These are phyloP conservation scores for Cryptomyrus ogoouensis DNA, from an alignment of 2,113 vertebrate species.

Conservation along the genomic window DNA sequence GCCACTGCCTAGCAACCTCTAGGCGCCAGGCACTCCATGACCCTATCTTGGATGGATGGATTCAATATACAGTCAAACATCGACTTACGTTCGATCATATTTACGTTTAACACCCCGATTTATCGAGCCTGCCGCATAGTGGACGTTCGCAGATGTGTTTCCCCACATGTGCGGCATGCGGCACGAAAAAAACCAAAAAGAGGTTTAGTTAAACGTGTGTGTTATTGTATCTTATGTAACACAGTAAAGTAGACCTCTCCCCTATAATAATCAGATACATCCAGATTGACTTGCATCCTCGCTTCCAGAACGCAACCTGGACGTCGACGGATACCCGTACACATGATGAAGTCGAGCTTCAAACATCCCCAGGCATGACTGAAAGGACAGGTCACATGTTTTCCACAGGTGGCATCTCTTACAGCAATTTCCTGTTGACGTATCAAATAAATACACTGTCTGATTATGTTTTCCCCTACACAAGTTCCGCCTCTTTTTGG, in stretches of 20 bases:
- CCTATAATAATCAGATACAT: not conserved
- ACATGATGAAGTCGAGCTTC: not conserved
- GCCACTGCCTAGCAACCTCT: not conserved
- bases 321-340: not conserved
- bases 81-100: not conserved
- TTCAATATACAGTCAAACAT: not conserved
- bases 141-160: not conserved
- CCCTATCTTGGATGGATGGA: not conserved
- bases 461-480: not conserved
- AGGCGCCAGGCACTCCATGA: not conserved
- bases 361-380: not conserved
- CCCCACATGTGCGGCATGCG: not conserved
- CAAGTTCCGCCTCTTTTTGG: not conserved
- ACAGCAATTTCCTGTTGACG: not conserved
- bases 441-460: not conserved
- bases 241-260: not conserved
- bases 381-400: not conserved
- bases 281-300: not conserved
- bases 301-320: not conserved
- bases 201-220: not conserved
- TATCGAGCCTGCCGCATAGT: not conserved
- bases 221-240: not conserved
- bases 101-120: not conserved
- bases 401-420: not conserved
- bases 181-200: not conserved